Evolutionary conservation across 2,797 vertebrate genomes (phyloP).

Genomic region (Aulostomus chinensis): DNA sequence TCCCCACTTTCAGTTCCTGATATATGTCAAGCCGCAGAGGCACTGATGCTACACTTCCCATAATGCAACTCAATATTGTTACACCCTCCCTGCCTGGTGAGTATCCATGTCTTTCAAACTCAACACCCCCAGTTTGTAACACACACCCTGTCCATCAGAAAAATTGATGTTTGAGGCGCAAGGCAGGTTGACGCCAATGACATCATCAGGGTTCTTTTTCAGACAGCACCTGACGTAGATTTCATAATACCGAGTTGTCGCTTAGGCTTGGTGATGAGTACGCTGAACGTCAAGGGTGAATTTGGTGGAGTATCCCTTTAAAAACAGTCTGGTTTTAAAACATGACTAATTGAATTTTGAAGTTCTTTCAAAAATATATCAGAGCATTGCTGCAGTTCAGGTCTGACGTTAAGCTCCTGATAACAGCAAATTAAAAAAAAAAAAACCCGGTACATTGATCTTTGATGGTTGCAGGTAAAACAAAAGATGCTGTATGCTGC

Average conservation of each 20-base stretch:
- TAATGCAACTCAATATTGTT: too few species aligned
- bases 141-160: not conserved
- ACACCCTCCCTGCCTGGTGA: too few species aligned
- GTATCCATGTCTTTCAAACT: not conserved
- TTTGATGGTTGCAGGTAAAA: slow-evolving; percentile 83
- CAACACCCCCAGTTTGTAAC: not conserved
- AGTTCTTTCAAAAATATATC: too few species aligned
- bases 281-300: too few species aligned
- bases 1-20: not conserved
- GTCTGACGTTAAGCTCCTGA: not conserved
- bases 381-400: too few species aligned
- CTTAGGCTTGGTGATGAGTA: not conserved
- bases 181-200: not conserved
- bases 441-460: not conserved
- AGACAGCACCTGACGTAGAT: not conserved
- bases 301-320: not conserved
- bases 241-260: not conserved
- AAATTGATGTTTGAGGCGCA: not conserved
- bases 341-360: too few species aligned
- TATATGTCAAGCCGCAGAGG: not conserved
- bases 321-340: not conserved
- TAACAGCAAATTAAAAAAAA: not conserved
- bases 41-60: too few species aligned
- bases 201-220: not conserved
- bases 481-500: slow-evolving; percentile 98